Evolutionary conservation across 2,113 vertebrate genomes (phyloP), one percentile per base, ranked within the genome.

Genomic region (Anguilla japonica): DNA sequence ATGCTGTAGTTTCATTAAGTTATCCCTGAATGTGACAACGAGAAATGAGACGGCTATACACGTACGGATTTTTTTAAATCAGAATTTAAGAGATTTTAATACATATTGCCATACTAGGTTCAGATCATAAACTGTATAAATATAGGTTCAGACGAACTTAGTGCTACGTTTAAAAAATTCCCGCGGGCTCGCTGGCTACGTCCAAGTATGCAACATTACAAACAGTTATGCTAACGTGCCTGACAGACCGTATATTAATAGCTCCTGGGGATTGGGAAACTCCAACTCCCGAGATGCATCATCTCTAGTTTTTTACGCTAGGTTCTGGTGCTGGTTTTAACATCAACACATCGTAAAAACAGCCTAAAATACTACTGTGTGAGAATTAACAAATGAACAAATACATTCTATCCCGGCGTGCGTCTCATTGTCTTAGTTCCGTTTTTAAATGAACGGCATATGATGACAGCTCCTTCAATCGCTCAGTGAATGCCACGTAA

Each of bases 401-500:
- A 56, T 40, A 7, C 34, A 83, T 56, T 53, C n/a, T 34, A 18
- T 20, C n/a, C 11, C n/a, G 15, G 16, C 9, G 50, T 34, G n/a
- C 4, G 15, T 56, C 14, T 2, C 15, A 20, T 1, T 22, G 3
- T 29, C 22, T 11, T 91, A 92, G 89, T 93, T 92, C 89, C 34
- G 75, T 86, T 89, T 88, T 8, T 79, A 81, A 57, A 80, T 67
- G 67, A 82, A 87, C 83, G 63, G 82, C 43, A 39, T 22, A 83
- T 71, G 88, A 87, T 94, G 94, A 93, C 94, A 94, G 91, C 93
- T 79, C 90, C 89, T 87, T 79, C 84, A 78, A 83, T 86, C 92
- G 87, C 26, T 93, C 93, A 92, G 85, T 92, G 94, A 95, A 93
- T 96, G 96, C 96, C 96, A 96, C 96, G 96, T 96, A 96, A 95